Percentiles rank a stretch among this genome's conserved stretches.
phyloP scores from a whole-genome alignment of 2,113 vertebrate genomes.

The Oryzias melastigma region DNA sequence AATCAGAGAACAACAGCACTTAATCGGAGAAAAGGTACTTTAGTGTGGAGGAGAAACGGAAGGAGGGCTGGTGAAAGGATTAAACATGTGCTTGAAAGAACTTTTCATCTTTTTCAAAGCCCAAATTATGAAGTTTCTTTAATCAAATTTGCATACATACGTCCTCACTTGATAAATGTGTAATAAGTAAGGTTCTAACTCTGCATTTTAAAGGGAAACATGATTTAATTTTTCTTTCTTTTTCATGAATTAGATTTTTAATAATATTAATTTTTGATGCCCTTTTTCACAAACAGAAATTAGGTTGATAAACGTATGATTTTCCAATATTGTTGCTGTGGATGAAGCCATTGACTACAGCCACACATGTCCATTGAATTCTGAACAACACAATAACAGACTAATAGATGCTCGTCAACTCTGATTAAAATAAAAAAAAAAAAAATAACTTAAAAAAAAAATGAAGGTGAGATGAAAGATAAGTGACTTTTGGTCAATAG shows the following conservation, averaged over 20 bases:
- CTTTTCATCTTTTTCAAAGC: constrained; percentile 20
- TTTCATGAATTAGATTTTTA: neutral
- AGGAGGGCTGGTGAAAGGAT: neutral
- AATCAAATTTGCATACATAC: constrained; percentile 20
- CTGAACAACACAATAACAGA: constrained; percentile 5
- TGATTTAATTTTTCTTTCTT: constrained; percentile 5
- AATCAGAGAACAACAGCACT: neutral
- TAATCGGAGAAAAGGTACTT: neutral
- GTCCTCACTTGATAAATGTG: constrained; percentile 24
- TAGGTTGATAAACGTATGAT: neutral
- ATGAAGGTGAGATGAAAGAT: too few relatives aligned
- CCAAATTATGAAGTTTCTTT: constrained; percentile 36
- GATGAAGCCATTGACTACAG: constrained; percentile 21
- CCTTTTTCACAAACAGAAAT: neutral
- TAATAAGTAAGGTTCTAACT: neutral
- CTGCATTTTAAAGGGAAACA: constrained; percentile 1
- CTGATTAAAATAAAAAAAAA: too few relatives aligned
- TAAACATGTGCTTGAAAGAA: constrained; percentile 1
- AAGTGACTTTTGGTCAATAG: too few relatives aligned
- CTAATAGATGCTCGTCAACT: too few relatives aligned
- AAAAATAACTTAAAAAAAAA: too few relatives aligned
- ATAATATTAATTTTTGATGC: neutral
- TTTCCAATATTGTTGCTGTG: constrained; percentile 26
- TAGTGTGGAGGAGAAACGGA: neutral
- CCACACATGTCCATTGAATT: neutral